These are phyloP conservation scores for Zeus faber DNA, from an alignment of 2,113 vertebrate genomes.

Conservation along the genomic window DNA sequence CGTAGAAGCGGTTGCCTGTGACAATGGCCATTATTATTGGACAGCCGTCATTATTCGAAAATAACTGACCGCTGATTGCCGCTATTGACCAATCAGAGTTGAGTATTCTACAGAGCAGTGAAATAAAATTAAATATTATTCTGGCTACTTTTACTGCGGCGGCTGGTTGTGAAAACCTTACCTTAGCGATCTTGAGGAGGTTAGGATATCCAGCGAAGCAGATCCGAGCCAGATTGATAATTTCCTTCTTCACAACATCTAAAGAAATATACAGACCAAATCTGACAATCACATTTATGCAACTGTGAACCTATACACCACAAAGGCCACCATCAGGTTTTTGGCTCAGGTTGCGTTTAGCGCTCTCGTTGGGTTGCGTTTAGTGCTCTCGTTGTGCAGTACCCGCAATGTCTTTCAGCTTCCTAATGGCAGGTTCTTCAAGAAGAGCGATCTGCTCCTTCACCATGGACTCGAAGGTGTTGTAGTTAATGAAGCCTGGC, in stretches of 20 bases:
- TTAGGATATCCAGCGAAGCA: constrained; percentile 64
- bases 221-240: constrained; percentile 44
- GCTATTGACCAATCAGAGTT: no score
- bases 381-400: neutral
- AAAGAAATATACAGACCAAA: neutral
- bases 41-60: no score
- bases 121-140: no score
- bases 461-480: constrained; percentile 77
- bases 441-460: constrained; percentile 68
- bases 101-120: no score
- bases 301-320: no score
- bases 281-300: no score
- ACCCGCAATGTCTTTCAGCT: constrained; percentile 54
- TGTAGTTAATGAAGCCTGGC: constrained; percentile 79
- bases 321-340: no score
- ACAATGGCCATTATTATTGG: no score
- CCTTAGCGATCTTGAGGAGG: constrained; percentile 59
- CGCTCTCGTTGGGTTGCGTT: neutral
- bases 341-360: no score
- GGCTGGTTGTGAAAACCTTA: constrained; percentile 17
- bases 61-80: no score
- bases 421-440: constrained; percentile 73
- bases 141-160: no score
- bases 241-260: constrained; percentile 53
- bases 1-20: no score